Conservation (phyloP, 1,140 invertebrate genomes). For the Stegodyphus mimosarum region DNA sequence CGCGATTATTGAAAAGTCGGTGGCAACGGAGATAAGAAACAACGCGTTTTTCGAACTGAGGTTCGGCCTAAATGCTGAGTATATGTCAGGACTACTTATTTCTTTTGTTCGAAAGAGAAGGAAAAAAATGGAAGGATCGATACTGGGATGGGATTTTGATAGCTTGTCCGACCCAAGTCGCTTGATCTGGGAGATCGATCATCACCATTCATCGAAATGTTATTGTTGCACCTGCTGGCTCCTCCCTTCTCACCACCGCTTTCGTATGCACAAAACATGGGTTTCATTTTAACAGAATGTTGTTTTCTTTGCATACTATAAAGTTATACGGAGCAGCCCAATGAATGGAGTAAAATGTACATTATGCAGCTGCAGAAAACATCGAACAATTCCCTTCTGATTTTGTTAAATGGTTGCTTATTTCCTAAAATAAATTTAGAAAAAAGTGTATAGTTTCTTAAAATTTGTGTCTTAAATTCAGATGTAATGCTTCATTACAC, state of each 20-base stretch:
- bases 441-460: too few relatives aligned
- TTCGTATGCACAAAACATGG: too few relatives aligned
- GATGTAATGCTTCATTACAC: too few relatives aligned
- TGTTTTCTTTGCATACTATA: too few relatives aligned
- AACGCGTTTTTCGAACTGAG: conserved; percentile 45
- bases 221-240: conserved; percentile 42
- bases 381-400: too few relatives aligned
- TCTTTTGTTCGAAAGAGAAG: conserved; percentile 30
- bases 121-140: conserved; percentile 21
- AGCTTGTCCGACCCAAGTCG: conserved; percentile 27
- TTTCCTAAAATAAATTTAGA: too few relatives aligned
- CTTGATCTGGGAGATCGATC: conserved; percentile 44
- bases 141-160: conserved; percentile 54
- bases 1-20: conserved; percentile 60
- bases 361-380: too few relatives aligned
- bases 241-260: neutral
- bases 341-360: too few relatives aligned
- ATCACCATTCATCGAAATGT: conserved; percentile 53
- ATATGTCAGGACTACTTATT: conserved; percentile 26
- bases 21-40: conserved; percentile 58
- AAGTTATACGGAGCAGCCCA: too few relatives aligned
- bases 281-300: too few relatives aligned
- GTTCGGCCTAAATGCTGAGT: conserved; percentile 10
- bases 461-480: too few relatives aligned
- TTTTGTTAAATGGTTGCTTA: too few relatives aligned